Evolutionary conservation across 2,888 invertebrate genomes (phyloP), one percentile per base, ranked within the genome.

Genomic region (Thumatha senex): DNA sequence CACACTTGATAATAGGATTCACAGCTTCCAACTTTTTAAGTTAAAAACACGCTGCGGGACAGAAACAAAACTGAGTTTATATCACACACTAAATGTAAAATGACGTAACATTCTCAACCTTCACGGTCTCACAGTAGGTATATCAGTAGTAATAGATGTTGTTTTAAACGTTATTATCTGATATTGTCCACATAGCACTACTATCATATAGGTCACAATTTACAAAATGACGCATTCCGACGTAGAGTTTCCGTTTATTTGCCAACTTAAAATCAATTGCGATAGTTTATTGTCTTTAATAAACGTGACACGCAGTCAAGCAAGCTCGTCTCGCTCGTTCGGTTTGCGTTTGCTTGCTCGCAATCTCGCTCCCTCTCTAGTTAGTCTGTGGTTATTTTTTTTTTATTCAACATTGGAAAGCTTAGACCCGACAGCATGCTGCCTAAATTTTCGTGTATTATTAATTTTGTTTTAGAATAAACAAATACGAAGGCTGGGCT

Each of bases 281-380:
- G 83, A 84, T 80, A 76, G 80, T 83, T 81, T 84, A 82, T 78
- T 82, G 76, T 80, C 74, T 79, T 79, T 81, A 82, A 82, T 80
- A 84, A 90, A 90, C 91, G 89, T 92, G 92, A 92, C 92, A 92
- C 92, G 92, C 92, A 92, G 89, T 89, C 92, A 91, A 82, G 80
- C 86, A 84, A 85, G 78, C 85, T 80, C 78, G 78, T 78, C 70
- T 67, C 31, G 31, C 31, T 31, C 18, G 18, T 74, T 8, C 31
- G 9, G 10, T 31, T 31, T 31, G 8, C 31, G 2, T 31, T 31
- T 31, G 8, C 31, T 31, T 31, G 5, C 18, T 4, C 18, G 18
- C 18, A 24, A 24, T 24, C 18, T 24, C 18, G 18, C 18, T 24
- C 18, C 18, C 18, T 24, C 18, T 24, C 18, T 5, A 24, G n/a